Evolutionary conservation across 2,888 invertebrate genomes (phyloP).

Genomic region (Atrina japonica): DNA sequence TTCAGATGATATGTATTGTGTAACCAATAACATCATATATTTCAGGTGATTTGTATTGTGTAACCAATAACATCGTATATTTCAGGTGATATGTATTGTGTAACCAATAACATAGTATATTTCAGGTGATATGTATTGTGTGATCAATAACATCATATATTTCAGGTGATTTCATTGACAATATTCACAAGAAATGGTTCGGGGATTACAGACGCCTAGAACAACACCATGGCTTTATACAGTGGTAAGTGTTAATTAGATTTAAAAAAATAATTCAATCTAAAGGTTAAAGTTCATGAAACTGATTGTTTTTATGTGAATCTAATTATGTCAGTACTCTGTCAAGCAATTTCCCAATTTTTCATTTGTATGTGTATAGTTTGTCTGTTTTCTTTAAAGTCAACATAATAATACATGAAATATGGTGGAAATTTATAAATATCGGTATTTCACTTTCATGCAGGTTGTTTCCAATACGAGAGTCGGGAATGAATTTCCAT

Average conservation of each 20-base stretch:
- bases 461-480: slow-evolving; percentile 78
- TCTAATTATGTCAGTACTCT: no score
- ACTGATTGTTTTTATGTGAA: no score
- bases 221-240: slow-evolving; percentile 75
- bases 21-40: no score
- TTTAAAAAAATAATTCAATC: not conserved
- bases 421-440: no score
- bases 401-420: no score
- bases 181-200: slow-evolving; percentile 67
- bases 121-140: not conserved
- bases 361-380: no score
- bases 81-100: no score
- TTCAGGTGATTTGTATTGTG: no score
- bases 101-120: not conserved
- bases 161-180: slow-evolving; percentile 68
- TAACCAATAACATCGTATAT: no score
- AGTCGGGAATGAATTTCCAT: slow-evolving; percentile 73
- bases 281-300: not conserved
- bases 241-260: slow-evolving; percentile 57
- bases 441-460: slow-evolving; percentile 2
- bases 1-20: not conserved
- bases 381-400: no score
- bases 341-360: no score
- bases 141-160: no score
- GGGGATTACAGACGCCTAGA: slow-evolving; percentile 66